Conservation (phyloP, 2,797 vertebrate species). For the Clarias pachynema region DNA sequence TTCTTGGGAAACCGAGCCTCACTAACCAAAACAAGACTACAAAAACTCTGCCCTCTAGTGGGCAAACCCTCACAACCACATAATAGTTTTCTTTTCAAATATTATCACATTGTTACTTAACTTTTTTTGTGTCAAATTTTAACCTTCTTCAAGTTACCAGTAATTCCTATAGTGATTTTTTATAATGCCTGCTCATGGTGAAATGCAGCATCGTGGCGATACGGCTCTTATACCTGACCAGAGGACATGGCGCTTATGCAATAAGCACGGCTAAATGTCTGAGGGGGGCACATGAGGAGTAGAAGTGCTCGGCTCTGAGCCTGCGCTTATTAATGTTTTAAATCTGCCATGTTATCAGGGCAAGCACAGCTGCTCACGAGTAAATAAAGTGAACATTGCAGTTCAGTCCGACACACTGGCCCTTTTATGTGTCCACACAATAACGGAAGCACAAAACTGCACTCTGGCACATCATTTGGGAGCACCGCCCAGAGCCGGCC, state of each 20-base stretch:
- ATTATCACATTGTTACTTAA: not conserved
- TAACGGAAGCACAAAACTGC: constrained; percentile 58
- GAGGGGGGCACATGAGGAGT: constrained; percentile 28
- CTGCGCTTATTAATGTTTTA: constrained; percentile 77
- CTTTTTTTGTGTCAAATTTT: not conserved
- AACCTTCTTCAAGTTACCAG: not conserved
- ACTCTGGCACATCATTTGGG: constrained; percentile 64
- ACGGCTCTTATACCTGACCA: constrained; percentile 2
- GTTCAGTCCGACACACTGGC: constrained; percentile 47
- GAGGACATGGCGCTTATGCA: constrained; percentile 7
- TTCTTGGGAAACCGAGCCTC: too few relatives aligned
- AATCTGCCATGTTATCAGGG: constrained; percentile 74
- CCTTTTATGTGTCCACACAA: constrained; percentile 50
- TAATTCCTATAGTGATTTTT: constrained; percentile 7
- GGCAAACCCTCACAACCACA: too few relatives aligned
- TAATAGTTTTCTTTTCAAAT: not conserved
- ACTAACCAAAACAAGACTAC: too few relatives aligned
- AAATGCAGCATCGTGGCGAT: constrained; percentile 8
- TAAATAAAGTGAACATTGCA: constrained; percentile 58
- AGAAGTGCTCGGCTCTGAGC: constrained; percentile 50
- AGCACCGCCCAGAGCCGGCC: constrained; percentile 20
- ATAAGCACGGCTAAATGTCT: constrained; percentile 27
- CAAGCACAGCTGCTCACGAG: constrained; percentile 69
- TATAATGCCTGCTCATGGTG: constrained; percentile 28
- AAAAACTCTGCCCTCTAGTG: too few relatives aligned